These are phyloP conservation scores for Argya squamiceps DNA, from an alignment of 2,797 vertebrate species.

Conservation along the genomic window DNA sequence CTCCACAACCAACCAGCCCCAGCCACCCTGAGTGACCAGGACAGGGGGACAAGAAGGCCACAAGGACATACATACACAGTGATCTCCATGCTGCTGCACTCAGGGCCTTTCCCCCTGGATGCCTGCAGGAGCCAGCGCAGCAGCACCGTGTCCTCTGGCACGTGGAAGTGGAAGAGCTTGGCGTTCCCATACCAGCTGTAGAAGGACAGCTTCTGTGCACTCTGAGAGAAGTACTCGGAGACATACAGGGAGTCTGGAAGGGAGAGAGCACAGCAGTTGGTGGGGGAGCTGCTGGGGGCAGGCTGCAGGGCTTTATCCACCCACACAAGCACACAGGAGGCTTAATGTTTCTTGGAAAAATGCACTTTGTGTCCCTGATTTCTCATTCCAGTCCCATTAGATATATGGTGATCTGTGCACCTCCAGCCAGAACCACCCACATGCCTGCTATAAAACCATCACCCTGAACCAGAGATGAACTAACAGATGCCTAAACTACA, in stretches of 20 bases:
- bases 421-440: not conserved
- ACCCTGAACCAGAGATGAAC: not conserved
- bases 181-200: conserved; percentile 91
- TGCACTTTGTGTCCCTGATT: not conserved
- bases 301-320: not conserved
- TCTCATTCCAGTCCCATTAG: not conserved
- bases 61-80: conserved; percentile 80
- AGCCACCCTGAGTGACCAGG: not conserved
- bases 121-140: conserved; percentile 88
- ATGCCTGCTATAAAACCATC: not conserved
- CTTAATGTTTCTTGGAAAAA: not conserved
- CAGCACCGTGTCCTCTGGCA: conserved; percentile 86
- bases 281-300: not conserved
- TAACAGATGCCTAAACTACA: not conserved
- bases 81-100: conserved; percentile 83
- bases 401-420: not conserved
- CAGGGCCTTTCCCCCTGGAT: conserved; percentile 74
- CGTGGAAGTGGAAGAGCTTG: conserved; percentile 87
- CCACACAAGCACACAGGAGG: not conserved
- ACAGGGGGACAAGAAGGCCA: not conserved
- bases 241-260: conserved; percentile 78
- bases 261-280: not conserved
- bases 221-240: conserved; percentile 87
- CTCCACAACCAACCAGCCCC: not conserved
- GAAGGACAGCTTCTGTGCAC: conserved; percentile 87